Percentiles rank a stretch among this genome's conserved stretches.
phyloP scores from a whole-genome alignment of 2,797 vertebrate genomes.

The Oophaga sylvatica region DNA sequence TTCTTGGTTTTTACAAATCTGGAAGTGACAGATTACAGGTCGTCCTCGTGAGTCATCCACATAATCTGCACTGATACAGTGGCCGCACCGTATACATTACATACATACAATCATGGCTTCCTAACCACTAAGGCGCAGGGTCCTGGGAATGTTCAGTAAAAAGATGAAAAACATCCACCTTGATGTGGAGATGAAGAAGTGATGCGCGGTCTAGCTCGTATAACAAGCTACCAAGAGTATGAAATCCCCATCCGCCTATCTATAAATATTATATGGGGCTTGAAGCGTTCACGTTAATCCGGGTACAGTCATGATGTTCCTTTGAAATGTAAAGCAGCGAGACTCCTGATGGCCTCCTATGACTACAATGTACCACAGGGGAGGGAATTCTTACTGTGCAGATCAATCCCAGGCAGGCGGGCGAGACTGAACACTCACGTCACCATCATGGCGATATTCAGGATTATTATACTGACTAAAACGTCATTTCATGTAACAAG shows the following conservation, averaged over 20 bases:
- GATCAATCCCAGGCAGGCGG: background rate
- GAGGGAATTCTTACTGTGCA: background rate
- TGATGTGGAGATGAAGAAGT: background rate
- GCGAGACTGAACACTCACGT: background rate
- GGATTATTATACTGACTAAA: background rate
- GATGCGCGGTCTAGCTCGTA: background rate
- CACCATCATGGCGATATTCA: background rate
- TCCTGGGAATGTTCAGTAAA: background rate
- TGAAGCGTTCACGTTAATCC: constrained; percentile 13
- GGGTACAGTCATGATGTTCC: background rate
- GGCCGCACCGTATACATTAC: background rate
- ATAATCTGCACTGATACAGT: background rate
- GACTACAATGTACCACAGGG: background rate
- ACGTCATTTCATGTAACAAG: background rate
- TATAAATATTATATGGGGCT: constrained; percentile 31
- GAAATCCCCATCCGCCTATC: background rate
- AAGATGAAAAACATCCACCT: background rate
- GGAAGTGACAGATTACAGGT: too few species aligned
- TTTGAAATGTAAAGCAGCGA: constrained; percentile 23
- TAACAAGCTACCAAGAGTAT: background rate
- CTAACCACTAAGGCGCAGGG: background rate
- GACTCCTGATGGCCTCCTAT: background rate
- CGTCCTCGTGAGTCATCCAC: background rate
- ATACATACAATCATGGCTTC: background rate
- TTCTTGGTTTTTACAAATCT: too few species aligned